Conservation (phyloP, 2,113 vertebrate species). For the Rafetus swinhoei region DNA sequence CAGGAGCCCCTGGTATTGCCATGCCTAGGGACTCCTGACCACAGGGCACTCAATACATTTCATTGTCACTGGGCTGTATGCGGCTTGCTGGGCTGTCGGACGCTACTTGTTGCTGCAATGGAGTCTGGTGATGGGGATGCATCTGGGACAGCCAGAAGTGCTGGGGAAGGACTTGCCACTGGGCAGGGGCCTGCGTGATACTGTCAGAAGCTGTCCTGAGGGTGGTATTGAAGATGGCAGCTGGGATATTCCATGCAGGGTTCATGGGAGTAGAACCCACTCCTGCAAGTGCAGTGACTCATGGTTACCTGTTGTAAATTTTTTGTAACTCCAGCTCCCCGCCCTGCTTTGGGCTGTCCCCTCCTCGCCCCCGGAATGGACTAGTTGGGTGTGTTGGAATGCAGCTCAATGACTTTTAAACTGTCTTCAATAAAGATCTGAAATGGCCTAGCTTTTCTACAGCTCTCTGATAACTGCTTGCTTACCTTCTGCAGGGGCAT, state of each 20-base stretch:
- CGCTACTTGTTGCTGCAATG: rapidly evolving
- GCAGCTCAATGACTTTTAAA: not conserved
- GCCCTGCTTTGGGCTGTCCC: not conserved
- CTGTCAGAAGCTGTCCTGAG: not conserved
- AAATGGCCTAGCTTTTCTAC: not conserved
- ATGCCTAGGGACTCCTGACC: not conserved
- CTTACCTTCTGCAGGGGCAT: not conserved
- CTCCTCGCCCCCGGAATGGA: not conserved
- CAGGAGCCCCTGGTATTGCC: not conserved
- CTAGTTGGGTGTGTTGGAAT: not conserved
- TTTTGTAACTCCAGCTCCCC: rapidly evolving
- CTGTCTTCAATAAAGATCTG: constrained; percentile 31
- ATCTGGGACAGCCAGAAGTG: not conserved
- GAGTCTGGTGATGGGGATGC: rapidly evolving
- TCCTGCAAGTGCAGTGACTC: not conserved
- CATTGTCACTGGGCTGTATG: not conserved
- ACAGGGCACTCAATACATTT: not conserved
- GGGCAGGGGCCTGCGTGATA: not conserved
- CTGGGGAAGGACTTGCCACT: not conserved
- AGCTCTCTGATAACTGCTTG: not conserved
- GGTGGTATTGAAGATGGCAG: not conserved
- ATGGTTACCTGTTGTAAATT: not conserved
- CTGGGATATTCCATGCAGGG: not conserved
- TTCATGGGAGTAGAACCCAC: rapidly evolving
- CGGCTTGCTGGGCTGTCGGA: not conserved